Percentiles rank a stretch among this genome's conserved stretches.
Conservation (phyloP, 2,797 vertebrate species). For the Rhinophrynus dorsalis region DNA sequence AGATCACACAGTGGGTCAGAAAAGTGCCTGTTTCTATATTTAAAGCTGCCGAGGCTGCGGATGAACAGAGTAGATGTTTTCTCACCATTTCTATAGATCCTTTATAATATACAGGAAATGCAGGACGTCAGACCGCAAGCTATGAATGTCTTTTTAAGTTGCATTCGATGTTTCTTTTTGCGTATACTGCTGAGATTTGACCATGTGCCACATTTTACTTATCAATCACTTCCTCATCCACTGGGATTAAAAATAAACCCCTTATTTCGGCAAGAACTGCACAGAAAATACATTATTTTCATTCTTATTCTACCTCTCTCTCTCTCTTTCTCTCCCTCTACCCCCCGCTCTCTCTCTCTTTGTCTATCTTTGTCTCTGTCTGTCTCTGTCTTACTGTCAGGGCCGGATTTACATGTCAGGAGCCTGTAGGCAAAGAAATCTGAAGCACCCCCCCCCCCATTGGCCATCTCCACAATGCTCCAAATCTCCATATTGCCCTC, state of each 20-base stretch:
- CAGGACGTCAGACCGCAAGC: constrained; percentile 33
- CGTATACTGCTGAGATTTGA: constrained; percentile 36
- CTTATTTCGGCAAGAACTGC: constrained; percentile 13
- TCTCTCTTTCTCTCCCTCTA: no score
- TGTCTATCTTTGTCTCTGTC: no score
- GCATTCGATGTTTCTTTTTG: not conserved
- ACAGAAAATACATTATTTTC: not conserved
- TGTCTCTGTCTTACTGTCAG: no score
- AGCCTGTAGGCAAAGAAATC: no score
- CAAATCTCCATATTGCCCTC: no score
- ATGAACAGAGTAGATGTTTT: constrained; percentile 20
- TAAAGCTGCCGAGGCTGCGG: constrained; percentile 2
- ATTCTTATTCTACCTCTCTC: not conserved
- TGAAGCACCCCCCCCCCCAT: no score
- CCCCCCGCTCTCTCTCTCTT: no score
- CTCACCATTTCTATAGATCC: constrained; percentile 20
- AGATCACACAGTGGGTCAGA: constrained; percentile 32
- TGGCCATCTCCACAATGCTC: no score
- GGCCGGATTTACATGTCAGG: no score
- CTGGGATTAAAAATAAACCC: constrained; percentile 37
- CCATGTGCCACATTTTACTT: constrained; percentile 2
- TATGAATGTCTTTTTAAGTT: constrained; percentile 24
- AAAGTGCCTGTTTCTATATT: constrained; percentile 21
- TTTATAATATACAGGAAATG: constrained; percentile 18
- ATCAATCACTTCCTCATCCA: constrained; percentile 24